phyloP scores from a whole-genome alignment of 2,113 vertebrate genomes.

The Orientallactaga bullata region DNA sequence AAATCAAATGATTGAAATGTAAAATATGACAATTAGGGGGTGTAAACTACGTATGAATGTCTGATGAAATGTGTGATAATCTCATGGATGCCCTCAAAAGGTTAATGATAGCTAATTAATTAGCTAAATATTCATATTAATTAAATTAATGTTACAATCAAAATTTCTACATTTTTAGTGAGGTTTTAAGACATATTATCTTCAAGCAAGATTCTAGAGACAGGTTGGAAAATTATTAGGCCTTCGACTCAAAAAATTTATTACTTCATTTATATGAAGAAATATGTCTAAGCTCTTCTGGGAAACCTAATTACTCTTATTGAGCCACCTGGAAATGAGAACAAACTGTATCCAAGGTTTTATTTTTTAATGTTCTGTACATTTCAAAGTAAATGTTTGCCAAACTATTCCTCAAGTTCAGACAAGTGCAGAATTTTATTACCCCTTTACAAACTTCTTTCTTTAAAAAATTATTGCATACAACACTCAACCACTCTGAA shows the following conservation, averaged over 20 bases:
- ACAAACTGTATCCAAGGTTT: background rate
- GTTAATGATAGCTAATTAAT: background rate
- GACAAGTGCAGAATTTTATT: background rate
- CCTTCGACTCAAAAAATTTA: constrained; percentile 56
- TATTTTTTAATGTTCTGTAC: background rate
- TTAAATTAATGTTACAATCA: background rate
- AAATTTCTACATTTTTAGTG: background rate
- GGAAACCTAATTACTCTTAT: constrained; percentile 67
- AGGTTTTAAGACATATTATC: background rate
- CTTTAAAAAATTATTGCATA: background rate
- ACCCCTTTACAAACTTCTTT: background rate
- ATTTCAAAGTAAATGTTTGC: constrained; percentile 27
- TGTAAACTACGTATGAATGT: background rate
- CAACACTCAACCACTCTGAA: background rate
- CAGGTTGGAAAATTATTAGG: constrained; percentile 59
- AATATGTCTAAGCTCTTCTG: constrained; percentile 64
- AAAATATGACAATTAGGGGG: background rate
- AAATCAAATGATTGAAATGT: background rate
- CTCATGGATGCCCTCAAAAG: background rate
- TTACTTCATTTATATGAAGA: constrained; percentile 57
- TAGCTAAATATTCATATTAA: constrained; percentile 3
- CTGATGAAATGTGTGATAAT: background rate
- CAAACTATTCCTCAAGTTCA: constrained; percentile 15
- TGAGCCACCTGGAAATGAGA: constrained; percentile 63
- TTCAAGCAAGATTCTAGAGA: background rate